Evolutionary conservation across 2,888 invertebrate genomes (phyloP).

Genomic region (Rhagophthalmus giganteus): DNA sequence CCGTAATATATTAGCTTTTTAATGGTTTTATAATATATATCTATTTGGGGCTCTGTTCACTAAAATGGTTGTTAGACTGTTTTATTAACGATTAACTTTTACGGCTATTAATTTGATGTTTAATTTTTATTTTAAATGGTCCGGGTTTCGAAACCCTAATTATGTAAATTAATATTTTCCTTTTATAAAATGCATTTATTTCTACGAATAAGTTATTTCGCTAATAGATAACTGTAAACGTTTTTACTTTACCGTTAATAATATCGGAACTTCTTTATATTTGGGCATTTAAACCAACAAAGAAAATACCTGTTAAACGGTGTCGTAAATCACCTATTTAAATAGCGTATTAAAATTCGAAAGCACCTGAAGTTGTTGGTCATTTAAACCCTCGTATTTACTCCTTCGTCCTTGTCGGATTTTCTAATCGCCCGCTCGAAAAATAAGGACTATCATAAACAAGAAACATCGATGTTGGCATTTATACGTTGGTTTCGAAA

Average conservation of each 20-base stretch:
- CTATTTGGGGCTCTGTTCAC: conserved; percentile 47
- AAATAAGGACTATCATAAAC: conserved; percentile 17
- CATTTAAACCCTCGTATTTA: conserved; percentile 18
- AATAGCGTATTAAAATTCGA: conserved; percentile 44
- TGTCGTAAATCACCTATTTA: conserved; percentile 46
- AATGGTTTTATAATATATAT: conserved; percentile 52
- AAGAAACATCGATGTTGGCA: conserved; percentile 11
- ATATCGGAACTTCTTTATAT: no score
- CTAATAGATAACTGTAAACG: neutral
- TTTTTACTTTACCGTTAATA: no score
- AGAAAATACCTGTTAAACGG: conserved; percentile 43
- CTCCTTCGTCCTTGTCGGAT: conserved; percentile 18
- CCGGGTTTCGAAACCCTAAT: conserved; percentile 17
- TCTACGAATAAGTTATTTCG: neutral
- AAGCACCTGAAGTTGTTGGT: conserved; percentile 31
- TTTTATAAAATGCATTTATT: neutral
- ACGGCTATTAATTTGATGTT: conserved; percentile 32
- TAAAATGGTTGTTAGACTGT: conserved; percentile 41
- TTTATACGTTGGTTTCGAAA: conserved; percentile 10
- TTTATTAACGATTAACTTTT: conserved; percentile 34
- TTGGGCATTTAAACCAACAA: conserved; percentile 41
- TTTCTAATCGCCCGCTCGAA: conserved; percentile 1
- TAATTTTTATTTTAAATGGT: conserved; percentile 26
- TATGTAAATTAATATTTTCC: conserved; percentile 24
- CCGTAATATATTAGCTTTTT: conserved; percentile 49